A percentile compares a stretch with the other conserved stretches of the same genome.
phyloP scores from a whole-genome alignment of 2,888 invertebrate genomes.

The Macrosoma leucophasiata region DNA sequence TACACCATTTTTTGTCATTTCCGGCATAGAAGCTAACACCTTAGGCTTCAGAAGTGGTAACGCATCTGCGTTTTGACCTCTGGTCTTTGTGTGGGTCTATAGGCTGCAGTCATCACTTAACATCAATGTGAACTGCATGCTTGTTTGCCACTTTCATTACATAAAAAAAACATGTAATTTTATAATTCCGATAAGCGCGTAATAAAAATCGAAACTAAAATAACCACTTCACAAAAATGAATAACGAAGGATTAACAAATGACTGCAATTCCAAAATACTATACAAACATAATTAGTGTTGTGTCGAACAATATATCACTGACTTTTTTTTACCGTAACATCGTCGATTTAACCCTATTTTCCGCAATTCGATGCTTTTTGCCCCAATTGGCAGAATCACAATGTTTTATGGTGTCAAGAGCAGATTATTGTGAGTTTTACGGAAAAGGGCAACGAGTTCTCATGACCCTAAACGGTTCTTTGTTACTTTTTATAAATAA shows the following conservation, averaged over 20 bases:
- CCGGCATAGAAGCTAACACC: no score
- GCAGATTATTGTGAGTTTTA: constrained; percentile 58
- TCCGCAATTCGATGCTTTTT: constrained; percentile 51
- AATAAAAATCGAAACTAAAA: constrained; percentile 21
- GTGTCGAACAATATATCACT: constrained; percentile 53
- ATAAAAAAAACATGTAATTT: no score
- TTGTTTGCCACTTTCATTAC: no score
- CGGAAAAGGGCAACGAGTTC: constrained; percentile 38
- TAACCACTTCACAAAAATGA: constrained; percentile 17
- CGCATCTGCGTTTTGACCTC: no score
- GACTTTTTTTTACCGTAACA: constrained; percentile 68
- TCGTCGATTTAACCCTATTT: constrained; percentile 63
- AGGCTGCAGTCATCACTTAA: no score
- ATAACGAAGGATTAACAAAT: constrained; percentile 45
- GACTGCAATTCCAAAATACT: constrained; percentile 43
- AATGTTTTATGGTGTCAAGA: constrained; percentile 60
- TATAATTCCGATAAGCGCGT: not conserved
- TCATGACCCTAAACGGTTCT: constrained; percentile 46
- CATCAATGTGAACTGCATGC: no score
- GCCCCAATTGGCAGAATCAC: constrained; percentile 50
- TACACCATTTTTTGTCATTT: no score
- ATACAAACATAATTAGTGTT: constrained; percentile 73
- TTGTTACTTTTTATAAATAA: constrained; percentile 16
- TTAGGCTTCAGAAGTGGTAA: no score
- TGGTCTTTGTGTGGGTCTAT: no score